Percentiles rank a stretch among this genome's conserved stretches.
Conservation (phyloP, 2,797 vertebrate genomes). For the Danio choprae region DNA sequence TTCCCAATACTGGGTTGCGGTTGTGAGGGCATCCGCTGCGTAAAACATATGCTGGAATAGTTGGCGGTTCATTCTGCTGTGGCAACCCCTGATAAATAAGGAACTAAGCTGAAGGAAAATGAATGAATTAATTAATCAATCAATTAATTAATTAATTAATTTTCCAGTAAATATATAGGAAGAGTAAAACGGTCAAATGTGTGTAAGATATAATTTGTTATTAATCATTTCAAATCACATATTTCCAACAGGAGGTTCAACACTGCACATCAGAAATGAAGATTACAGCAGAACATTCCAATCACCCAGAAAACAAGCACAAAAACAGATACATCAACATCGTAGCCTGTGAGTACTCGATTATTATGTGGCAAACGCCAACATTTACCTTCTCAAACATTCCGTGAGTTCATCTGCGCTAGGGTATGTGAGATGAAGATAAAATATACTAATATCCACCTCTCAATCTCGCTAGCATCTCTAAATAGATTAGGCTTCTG, state of each 20-base stretch:
- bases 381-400: background rate
- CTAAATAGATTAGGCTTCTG: slow-evolving; percentile 14
- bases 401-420: background rate
- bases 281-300: slow-evolving; percentile 98
- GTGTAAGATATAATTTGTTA: background rate
- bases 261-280: slow-evolving; percentile 93
- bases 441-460: slow-evolving; percentile 3
- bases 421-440: background rate
- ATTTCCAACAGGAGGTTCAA: slow-evolving; percentile 88
- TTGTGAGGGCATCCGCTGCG: too few relatives aligned
- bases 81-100: too few relatives aligned
- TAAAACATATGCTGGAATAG: too few relatives aligned
- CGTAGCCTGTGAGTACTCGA: slow-evolving; percentile 91
- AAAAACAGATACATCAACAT: slow-evolving; percentile 99
- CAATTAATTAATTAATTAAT: too few relatives aligned
- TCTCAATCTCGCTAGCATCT: slow-evolving; percentile 11
- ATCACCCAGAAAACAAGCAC: slow-evolving; percentile 99
- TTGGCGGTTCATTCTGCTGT: too few relatives aligned
- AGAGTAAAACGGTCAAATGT: too few relatives aligned
- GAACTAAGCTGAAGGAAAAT: too few relatives aligned
- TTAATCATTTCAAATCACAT: slow-evolving; percentile 7
- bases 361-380: background rate
- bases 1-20: too few relatives aligned
- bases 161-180: too few relatives aligned
- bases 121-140: too few relatives aligned